Evolutionary conservation across 2,113 vertebrate species (phyloP).

Genomic region (Calypte anna): DNA sequence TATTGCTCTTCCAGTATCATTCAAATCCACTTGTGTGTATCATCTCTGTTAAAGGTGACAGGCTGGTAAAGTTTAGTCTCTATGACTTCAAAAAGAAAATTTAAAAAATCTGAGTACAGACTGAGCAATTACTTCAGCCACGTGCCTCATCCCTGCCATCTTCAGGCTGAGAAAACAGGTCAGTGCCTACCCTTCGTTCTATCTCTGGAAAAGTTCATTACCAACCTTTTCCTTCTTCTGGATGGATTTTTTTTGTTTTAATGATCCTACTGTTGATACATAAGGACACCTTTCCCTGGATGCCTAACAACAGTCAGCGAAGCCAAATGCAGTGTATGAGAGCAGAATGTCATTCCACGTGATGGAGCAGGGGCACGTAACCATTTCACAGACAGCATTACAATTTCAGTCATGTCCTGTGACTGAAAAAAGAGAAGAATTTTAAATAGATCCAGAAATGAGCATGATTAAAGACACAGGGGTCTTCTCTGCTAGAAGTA

Average conservation of each 20-base stretch:
- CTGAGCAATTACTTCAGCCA: not conserved
- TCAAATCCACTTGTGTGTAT: not conserved
- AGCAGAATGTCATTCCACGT: not conserved
- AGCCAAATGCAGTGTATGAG: not conserved
- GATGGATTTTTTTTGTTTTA: not conserved
- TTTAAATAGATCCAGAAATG: conserved; percentile 45
- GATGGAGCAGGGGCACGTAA: not conserved
- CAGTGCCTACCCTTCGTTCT: not conserved
- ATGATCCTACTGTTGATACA: not conserved
- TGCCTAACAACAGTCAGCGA: not conserved
- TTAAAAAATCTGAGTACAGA: not conserved
- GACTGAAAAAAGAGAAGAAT: not conserved
- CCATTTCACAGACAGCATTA: conserved; percentile 16
- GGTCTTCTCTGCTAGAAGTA: conserved; percentile 19
- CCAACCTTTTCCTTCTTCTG: not conserved
- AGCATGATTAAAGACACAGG: conserved; percentile 37
- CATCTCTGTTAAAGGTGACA: not conserved
- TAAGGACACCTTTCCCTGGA: not conserved
- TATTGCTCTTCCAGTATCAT: not conserved
- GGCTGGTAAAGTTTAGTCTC: not conserved
- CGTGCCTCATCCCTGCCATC: not conserved
- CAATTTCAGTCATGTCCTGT: conserved; percentile 42
- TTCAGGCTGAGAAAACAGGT: not conserved
- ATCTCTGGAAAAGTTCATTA: not conserved
- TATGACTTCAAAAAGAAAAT: not conserved